Evolutionary conservation across 2,797 vertebrate genomes (phyloP).

Genomic region (Diplodus sargus): DNA sequence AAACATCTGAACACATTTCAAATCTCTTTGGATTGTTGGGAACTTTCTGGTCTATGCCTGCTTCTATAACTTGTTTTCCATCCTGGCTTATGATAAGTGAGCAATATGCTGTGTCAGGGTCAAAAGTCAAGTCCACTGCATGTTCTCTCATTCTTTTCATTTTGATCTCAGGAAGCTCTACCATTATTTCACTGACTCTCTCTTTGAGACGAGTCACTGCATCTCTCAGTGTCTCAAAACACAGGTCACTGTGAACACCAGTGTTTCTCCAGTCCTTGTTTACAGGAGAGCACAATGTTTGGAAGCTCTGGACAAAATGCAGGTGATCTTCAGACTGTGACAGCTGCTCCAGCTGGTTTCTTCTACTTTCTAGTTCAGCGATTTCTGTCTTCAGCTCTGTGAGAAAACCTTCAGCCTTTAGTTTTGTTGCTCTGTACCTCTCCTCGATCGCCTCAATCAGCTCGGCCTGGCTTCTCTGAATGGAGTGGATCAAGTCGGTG

Average conservation of each 20-base stretch:
- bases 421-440: slow-evolving; percentile 16
- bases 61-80: slow-evolving; percentile 24
- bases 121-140: slow-evolving; percentile 51
- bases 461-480: slow-evolving; percentile 46
- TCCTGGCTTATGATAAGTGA: slow-evolving; percentile 38
- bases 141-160: slow-evolving; percentile 43
- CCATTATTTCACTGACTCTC: slow-evolving; percentile 2
- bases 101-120: slow-evolving; percentile 33
- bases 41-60: rapidly evolving
- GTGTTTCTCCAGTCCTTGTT: not conserved
- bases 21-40: slow-evolving; percentile 32
- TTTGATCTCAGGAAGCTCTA: slow-evolving; percentile 35
- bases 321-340: slow-evolving; percentile 50
- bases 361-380: slow-evolving; percentile 32
- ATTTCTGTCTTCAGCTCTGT: slow-evolving; percentile 52
- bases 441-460: slow-evolving; percentile 45
- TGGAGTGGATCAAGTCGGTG: slow-evolving; percentile 27
- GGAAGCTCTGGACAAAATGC: slow-evolving; percentile 52
- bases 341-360: slow-evolving; percentile 50
- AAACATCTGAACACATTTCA: rapidly evolving
- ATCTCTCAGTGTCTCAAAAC: not conserved
- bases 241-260: not conserved
- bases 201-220: slow-evolving; percentile 9
- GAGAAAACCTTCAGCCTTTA: slow-evolving; percentile 39
- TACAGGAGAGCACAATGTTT: slow-evolving; percentile 2